Conservation (phyloP, 2,113 vertebrate species). For the Meriones unguiculatus region DNA sequence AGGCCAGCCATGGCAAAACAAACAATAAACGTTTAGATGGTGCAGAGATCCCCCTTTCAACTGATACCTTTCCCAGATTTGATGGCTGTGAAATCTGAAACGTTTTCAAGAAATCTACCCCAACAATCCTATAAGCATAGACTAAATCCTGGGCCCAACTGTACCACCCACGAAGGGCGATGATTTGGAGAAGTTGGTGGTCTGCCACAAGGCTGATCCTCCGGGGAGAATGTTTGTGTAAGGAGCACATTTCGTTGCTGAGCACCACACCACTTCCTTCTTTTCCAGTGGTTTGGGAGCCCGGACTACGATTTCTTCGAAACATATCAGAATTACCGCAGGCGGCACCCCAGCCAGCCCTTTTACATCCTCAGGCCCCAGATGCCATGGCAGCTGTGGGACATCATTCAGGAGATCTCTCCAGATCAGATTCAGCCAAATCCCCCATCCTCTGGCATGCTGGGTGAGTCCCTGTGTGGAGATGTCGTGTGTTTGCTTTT, state of each 20-base stretch:
- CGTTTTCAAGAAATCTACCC: not conserved
- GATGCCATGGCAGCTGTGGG: slow-evolving; percentile 91
- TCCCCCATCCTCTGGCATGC: slow-evolving; percentile 90
- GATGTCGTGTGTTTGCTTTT: not conserved
- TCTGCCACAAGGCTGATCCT: not conserved
- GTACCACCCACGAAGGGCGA: not conserved
- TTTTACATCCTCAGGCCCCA: slow-evolving; percentile 90
- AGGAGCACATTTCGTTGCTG: not conserved
- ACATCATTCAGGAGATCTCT: slow-evolving; percentile 90
- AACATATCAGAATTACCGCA: slow-evolving; percentile 85
- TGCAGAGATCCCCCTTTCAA: not conserved
- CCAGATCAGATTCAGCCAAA: slow-evolving; percentile 89
- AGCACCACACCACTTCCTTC: slow-evolving; percentile 31
- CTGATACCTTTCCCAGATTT: not conserved
- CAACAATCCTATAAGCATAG: not conserved
- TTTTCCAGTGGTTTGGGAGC: slow-evolving; percentile 89
- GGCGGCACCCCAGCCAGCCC: slow-evolving; percentile 84
- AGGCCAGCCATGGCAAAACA: not conserved
- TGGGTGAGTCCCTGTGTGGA: slow-evolving; percentile 83
- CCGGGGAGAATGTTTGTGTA: too few species aligned
- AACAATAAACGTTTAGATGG: not conserved
- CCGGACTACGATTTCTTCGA: slow-evolving; percentile 89
- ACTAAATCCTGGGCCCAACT: fast-evolving
- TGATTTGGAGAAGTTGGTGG: not conserved
- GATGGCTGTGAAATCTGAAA: not conserved